These are phyloP conservation scores for Bombus vancouverensis DNA, from an alignment of 1,140 invertebrate species.

Conservation along the genomic window DNA sequence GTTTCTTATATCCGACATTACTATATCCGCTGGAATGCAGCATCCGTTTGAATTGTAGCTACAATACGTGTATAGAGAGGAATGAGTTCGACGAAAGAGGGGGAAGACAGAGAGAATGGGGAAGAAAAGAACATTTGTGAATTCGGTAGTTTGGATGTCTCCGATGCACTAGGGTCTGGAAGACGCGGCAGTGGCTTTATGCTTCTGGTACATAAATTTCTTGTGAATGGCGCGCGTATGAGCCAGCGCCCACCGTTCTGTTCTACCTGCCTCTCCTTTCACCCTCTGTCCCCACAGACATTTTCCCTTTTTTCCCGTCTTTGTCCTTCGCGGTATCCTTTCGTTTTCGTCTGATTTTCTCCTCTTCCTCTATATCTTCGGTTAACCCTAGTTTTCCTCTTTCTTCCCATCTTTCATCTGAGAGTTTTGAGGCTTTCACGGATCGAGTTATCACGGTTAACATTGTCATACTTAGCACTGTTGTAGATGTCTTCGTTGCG, in stretches of 20 bases:
- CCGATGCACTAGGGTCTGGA: conserved; percentile 1
- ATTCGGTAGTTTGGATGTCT: conserved; percentile 68
- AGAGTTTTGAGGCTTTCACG: too few relatives aligned
- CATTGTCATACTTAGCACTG: too few relatives aligned
- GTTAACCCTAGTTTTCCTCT: conserved; percentile 5
- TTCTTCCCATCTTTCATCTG: conserved; percentile 49
- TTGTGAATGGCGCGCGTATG: conserved; percentile 71
- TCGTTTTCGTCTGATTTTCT: not conserved
- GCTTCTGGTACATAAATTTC: conserved; percentile 76
- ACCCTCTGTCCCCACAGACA: too few relatives aligned
- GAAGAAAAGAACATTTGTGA: conserved; percentile 63
- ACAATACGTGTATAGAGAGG: conserved; percentile 22
- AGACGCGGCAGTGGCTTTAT: conserved; percentile 68
- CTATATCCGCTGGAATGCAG: conserved; percentile 39
- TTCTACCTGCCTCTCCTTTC: conserved; percentile 62
- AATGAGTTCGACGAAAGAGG: conserved; percentile 30
- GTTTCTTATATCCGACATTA: conserved; percentile 40
- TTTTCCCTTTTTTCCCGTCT: not conserved
- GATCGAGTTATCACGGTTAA: too few relatives aligned
- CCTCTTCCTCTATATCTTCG: too few relatives aligned
- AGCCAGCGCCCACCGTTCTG: conserved; percentile 65
- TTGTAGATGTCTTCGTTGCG: too few relatives aligned
- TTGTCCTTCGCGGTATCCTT: not conserved
- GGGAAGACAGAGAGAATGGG: conserved; percentile 47
- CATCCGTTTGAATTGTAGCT: conserved; percentile 53